These are phyloP conservation scores for Montipora efflorescens DNA, from an alignment of 64 coral and sea anemone species.

Conservation along the genomic window DNA sequence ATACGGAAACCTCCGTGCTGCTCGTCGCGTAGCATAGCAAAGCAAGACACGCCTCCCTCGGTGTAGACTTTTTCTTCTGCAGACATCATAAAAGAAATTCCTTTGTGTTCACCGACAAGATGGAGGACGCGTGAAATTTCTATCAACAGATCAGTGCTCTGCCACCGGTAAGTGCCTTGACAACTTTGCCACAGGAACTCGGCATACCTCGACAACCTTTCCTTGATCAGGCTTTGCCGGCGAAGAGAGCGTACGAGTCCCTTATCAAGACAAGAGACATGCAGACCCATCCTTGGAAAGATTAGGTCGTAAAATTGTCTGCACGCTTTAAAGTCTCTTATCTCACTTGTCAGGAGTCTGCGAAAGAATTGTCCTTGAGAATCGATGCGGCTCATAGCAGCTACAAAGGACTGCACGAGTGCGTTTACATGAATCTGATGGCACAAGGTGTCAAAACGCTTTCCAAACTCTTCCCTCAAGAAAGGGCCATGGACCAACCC, in stretches of 20 bases:
- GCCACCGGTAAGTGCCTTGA: conserved; percentile 25
- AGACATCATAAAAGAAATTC: conserved; percentile 33
- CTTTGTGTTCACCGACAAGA: conserved; percentile 37
- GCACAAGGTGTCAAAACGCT: conserved; percentile 54
- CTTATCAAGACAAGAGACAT: conserved; percentile 35
- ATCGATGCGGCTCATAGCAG: conserved; percentile 22
- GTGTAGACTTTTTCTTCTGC: conserved; percentile 56
- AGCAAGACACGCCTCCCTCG: conserved; percentile 13
- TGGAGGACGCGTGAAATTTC: conserved; percentile 66
- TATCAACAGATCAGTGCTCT: conserved; percentile 67
- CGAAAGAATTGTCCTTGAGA: conserved; percentile 23
- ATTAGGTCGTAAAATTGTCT: conserved; percentile 57
- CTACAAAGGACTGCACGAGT: conserved; percentile 39
- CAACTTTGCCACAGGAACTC: conserved; percentile 43
- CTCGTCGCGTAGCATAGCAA: conserved; percentile 43
- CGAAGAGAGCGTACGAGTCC: conserved; percentile 41
- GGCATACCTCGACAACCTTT: conserved; percentile 50
- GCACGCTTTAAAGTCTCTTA: conserved; percentile 46
- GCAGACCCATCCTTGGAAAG: conserved; percentile 73
- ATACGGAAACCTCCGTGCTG: conserved; percentile 22
- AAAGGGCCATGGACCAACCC: conserved; percentile 10
- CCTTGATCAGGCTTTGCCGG: conserved; percentile 27
- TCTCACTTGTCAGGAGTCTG: conserved; percentile 30
- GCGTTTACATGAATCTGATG: conserved; percentile 64
- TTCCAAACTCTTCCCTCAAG: conserved; percentile 41